A percentile compares a stretch with the other conserved stretches of the same genome.
phyloP scores from a whole-genome alignment of 1,140 invertebrate species.

The Drosophila dunni region DNA sequence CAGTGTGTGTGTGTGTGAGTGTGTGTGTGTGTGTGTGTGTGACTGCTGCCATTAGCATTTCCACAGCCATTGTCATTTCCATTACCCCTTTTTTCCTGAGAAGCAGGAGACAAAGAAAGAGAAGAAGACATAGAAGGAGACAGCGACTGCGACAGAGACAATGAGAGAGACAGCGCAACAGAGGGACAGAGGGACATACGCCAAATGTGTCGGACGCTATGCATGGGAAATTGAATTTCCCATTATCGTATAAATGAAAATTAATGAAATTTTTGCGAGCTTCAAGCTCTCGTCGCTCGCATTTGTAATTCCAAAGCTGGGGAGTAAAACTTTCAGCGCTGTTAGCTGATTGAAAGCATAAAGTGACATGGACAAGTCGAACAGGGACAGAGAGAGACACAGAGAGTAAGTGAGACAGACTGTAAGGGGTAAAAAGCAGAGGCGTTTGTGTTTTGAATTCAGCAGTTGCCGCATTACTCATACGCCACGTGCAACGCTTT shows the following conservation, averaged over 20 bases:
- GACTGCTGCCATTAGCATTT: constrained; percentile 72
- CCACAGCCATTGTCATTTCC: constrained; percentile 43
- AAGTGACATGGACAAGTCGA: constrained; percentile 19
- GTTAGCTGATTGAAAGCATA: constrained; percentile 62
- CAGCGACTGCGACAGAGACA: neutral
- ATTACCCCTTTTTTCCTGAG: constrained; percentile 41
- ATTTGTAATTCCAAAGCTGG: constrained; percentile 44
- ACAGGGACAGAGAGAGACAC: neutral
- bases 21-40: constrained; percentile 49
- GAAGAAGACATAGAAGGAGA: neutral
- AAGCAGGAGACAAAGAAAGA: neutral
- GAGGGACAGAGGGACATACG: neutral
- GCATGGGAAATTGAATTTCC: constrained; percentile 71
- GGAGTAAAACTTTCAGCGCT: constrained; percentile 35
- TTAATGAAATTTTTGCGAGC: constrained; percentile 55
- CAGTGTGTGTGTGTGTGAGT: constrained; percentile 40
- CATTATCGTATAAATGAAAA: constrained; percentile 72
- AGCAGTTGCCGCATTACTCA: constrained; percentile 55
- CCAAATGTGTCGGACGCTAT: constrained; percentile 44
- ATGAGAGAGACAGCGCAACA: constrained; percentile 1
- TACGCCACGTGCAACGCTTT: constrained; percentile 59
- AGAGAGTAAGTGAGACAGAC: neutral
- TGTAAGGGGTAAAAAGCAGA: neutral
- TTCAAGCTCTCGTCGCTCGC: constrained; percentile 33
- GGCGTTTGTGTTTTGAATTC: constrained; percentile 46